Percentiles rank a stretch among this genome's conserved stretches.
phyloP scores from a whole-genome alignment of 2,888 invertebrate genomes.

The Macrophya annulata region DNA sequence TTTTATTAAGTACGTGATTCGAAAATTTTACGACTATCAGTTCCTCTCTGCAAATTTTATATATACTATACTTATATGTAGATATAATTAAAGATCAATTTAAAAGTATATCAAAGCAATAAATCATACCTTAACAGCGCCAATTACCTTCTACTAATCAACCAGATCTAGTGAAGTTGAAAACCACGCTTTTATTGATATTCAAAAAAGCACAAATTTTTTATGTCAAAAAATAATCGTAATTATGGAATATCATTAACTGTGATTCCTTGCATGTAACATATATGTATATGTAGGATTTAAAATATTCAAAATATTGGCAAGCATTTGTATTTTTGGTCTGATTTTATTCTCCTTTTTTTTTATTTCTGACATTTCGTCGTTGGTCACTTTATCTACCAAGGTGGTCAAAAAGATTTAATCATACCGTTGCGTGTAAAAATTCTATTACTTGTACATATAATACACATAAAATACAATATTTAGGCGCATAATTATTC shows the following conservation, averaged over 20 bases:
- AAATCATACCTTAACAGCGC: no score
- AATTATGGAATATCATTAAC: no score
- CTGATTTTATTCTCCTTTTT: neutral
- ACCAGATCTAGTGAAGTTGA: no score
- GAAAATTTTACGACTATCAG: neutral
- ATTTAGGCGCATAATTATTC: conserved; percentile 5
- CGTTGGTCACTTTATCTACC: neutral
- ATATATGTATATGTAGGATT: no score
- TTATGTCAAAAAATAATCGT: no score
- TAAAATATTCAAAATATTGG: neutral
- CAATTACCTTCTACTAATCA: no score
- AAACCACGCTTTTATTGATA: no score
- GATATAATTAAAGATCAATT: neutral
- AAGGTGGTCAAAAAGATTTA: neutral
- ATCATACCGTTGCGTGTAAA: neutral
- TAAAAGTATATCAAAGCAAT: neutral
- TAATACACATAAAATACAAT: neutral
- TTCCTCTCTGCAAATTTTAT: neutral
- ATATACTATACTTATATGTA: no score
- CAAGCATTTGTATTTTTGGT: neutral
- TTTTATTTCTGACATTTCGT: neutral
- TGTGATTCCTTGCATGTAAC: no score
- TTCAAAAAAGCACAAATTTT: no score
- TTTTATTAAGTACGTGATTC: neutral
- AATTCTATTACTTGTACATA: neutral